phyloP scores from a whole-genome alignment of 92 coral and sea anemone genomes.

The Porites cylindrica region DNA sequence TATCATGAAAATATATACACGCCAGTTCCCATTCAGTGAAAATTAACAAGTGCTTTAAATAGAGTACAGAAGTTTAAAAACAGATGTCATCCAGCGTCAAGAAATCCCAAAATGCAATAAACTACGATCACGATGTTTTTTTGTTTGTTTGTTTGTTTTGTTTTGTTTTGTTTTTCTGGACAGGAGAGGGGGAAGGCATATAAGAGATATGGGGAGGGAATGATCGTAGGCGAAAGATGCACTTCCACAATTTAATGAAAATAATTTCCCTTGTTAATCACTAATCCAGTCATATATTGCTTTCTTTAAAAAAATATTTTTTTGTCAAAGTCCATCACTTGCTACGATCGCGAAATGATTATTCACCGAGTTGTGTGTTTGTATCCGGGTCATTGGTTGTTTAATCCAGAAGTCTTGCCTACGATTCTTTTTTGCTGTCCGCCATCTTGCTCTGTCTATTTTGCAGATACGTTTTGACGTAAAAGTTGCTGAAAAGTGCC shows the following conservation, averaged over 20 bases:
- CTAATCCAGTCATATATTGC: not conserved
- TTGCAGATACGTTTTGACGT: constrained; percentile 71
- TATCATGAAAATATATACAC: not conserved
- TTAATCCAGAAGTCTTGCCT: constrained; percentile 5
- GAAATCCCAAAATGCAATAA: no score
- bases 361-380: not conserved
- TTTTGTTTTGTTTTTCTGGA: no score
- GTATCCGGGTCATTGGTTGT: not conserved
- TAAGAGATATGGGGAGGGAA: no score
- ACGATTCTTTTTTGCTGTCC: constrained; percentile 40
- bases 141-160: no score
- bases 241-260: no score
- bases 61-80: not conserved
- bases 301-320: not conserved
- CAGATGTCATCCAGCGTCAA: not conserved
- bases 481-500: constrained; percentile 83
- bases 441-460: constrained; percentile 14
- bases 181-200: no score
- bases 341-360: not conserved
- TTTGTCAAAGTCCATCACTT: not conserved
- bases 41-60: not conserved
- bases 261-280: not conserved
- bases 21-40: not conserved
- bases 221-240: no score
- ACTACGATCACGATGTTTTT: no score